Evolutionary conservation across 2,113 vertebrate species (phyloP), one percentile per base, ranked within the genome.

Genomic region (Gadus chalcogrammus): DNA sequence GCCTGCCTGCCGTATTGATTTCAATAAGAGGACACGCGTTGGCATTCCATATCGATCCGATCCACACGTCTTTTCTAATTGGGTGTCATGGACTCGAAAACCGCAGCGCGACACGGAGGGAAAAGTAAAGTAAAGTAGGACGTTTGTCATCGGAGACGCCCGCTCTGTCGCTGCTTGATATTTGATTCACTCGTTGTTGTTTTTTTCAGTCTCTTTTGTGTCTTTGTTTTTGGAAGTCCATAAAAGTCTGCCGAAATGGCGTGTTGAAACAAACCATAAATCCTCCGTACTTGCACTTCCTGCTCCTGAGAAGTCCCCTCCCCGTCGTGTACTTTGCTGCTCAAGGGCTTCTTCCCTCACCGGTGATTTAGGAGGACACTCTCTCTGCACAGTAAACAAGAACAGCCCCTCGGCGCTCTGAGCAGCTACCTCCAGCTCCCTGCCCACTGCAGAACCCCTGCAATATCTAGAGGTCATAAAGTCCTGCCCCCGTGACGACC

Each of bases 381-480:
- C 78, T 70, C 72, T 69, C 48, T 18, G 9, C 18, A 28, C 61
- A n/a, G 42, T 48, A 48, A 48, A 48, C 42, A 48, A 48, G 42
- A 6, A 9, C 42, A 9, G 8, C 3, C 18, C 61, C 61, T 7
- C 1, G 15, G 11, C 62, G 5, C 16, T 27, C 27, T 4, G 28
- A 12, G 31, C 61, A 68, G 65, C 31, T 6, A 31, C 64, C 73
- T 65, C 22, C 9, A 24, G 48, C 64, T 78, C 67, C 42, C 18
- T 67, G 48, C 65, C 58, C 65, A 59, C 68, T 78, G 74, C 73
- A 77, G 74, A 71, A 76, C 78, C 81, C 68, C 69, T 83, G 74
- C 75, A 78, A 76, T 85, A 81, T 86, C 84, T 81, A 82, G 83
- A 83, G 80, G 80, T 82, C 79, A 79, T 60, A 48, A 48, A 11